Evolutionary conservation across 2,797 vertebrate genomes (phyloP), one percentile per base, ranked within the genome.

Genomic region (Podarcis lilfordi): DNA sequence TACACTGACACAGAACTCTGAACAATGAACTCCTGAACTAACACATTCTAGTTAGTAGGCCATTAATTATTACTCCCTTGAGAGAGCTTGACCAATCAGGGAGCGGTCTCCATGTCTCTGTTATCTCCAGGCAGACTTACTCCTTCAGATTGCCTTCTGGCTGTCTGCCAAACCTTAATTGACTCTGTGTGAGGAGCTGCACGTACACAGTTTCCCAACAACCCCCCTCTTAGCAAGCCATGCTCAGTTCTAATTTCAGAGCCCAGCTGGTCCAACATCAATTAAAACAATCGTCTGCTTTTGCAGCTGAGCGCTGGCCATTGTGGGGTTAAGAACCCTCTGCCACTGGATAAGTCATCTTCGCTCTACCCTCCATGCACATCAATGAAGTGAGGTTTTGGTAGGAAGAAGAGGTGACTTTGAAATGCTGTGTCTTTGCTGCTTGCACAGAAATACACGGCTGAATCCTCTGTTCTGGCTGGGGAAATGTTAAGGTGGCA

Each of bases 391-490:
- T n/a, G 9, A 71, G 68, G 82, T 88, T 92, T 84, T 29, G 90
- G 87, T 8, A 27, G 3, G 37, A 23, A 74, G 79, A 66, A 35
- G 5, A 40, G 45, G 68, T 64, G 13, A 68, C 68, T 81, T 77
- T 76, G 50, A 80, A 4, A 64, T 84, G 64, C 71, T 78, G 50
- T 77, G 3, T 78, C 76, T 29, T 85, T 8, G 1, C 93, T 93
- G 76, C 87, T 93, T 35, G 92, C 81, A 59, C 92, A 93, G 71
- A 93, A 50, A 84, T 94, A 93, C 10, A 76, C 0, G 0, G 91
- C 85, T 0, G 85, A 91, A 17, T 93, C 90, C 45, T 85, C 76
- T 0, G 1, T 77, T 69, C 23, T 79, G 11, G 43, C 8, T 27
- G 61, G 0, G 5, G 66, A 35, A 64, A 89, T 85, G 6, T 91